Conservation (phyloP, 2,113 vertebrate species). For the Dasypus novemcinctus region DNA sequence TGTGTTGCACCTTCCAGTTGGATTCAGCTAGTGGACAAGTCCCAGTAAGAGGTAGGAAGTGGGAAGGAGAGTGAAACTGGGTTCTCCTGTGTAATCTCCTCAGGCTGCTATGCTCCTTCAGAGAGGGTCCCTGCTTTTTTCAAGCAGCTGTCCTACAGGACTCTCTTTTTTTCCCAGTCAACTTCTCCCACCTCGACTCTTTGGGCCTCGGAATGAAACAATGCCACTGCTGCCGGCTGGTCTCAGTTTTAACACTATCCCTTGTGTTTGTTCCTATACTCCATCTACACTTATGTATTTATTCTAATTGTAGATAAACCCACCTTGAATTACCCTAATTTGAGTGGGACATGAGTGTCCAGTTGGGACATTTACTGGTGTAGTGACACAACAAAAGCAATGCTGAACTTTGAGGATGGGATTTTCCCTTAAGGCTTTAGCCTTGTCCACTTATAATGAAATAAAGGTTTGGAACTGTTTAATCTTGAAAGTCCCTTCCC, state of each 20-base stretch:
- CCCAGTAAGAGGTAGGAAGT: not conserved
- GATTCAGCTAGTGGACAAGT: not conserved
- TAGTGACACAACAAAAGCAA: not conserved
- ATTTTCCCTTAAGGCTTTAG: not conserved
- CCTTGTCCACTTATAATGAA: not conserved
- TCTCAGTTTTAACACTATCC: not conserved
- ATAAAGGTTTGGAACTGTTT: not conserved
- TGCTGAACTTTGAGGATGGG: not conserved
- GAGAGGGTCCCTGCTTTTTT: not conserved
- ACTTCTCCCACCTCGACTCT: not conserved
- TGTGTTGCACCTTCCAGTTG: not conserved
- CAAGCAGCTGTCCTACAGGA: not conserved
- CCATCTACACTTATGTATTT: not conserved
- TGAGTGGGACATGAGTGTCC: not conserved
- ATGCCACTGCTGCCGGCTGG: too few relatives aligned
- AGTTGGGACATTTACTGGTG: not conserved
- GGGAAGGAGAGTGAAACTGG: not conserved
- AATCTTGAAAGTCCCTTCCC: not conserved
- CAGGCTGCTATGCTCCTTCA: not conserved
- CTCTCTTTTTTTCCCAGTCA: not conserved
- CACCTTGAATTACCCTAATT: not conserved
- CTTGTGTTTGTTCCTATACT: not conserved
- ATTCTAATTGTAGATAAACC: not conserved
- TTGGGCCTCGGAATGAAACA: not conserved
- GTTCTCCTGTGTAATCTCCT: not conserved